phyloP scores from a whole-genome alignment of 2,888 invertebrate genomes.

The Bombyx huttoni region DNA sequence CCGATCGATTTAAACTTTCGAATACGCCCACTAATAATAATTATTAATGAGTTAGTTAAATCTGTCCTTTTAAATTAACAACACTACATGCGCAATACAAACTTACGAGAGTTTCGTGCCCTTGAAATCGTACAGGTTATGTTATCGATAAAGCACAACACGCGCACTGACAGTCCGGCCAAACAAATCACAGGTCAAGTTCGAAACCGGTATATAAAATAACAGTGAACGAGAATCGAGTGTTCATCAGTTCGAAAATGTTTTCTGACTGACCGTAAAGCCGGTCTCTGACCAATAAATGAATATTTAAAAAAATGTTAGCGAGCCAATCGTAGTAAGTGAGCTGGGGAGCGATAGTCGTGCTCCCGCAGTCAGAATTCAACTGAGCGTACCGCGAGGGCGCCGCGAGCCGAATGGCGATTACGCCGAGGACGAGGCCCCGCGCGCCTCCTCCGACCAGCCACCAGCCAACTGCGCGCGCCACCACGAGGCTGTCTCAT shows the following conservation, averaged over 20 bases:
- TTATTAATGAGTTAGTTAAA: constrained; percentile 35
- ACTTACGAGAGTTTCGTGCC: constrained; percentile 43
- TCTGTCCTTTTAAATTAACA: constrained; percentile 36
- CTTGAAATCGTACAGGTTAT: constrained; percentile 70
- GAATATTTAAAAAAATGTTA: constrained; percentile 39
- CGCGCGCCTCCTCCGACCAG: constrained; percentile 34
- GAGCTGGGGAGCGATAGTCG: constrained; percentile 28
- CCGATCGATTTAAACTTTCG: constrained; percentile 72
- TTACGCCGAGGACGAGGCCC: constrained; percentile 32
- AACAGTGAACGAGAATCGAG: constrained; percentile 23
- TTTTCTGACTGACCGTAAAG: constrained; percentile 12
- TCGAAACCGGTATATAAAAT: constrained; percentile 40
- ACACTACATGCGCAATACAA: constrained; percentile 50
- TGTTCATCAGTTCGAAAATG: constrained; percentile 23
- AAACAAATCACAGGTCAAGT: constrained; percentile 65
- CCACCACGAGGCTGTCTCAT: constrained; percentile 29
- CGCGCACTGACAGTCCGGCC: constrained; percentile 65
- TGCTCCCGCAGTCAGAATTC: constrained; percentile 39
- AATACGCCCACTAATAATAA: constrained; percentile 63
- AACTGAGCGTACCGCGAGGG: constrained; percentile 55
- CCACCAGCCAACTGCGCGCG: constrained; percentile 49
- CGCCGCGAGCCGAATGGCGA: constrained; percentile 40
- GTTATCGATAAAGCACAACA: constrained; percentile 71
- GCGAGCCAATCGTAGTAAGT: constrained; percentile 34
- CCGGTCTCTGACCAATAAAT: constrained; percentile 25